phyloP scores from a whole-genome alignment of 2,888 invertebrate genomes.

The Ernsta delagoae region DNA sequence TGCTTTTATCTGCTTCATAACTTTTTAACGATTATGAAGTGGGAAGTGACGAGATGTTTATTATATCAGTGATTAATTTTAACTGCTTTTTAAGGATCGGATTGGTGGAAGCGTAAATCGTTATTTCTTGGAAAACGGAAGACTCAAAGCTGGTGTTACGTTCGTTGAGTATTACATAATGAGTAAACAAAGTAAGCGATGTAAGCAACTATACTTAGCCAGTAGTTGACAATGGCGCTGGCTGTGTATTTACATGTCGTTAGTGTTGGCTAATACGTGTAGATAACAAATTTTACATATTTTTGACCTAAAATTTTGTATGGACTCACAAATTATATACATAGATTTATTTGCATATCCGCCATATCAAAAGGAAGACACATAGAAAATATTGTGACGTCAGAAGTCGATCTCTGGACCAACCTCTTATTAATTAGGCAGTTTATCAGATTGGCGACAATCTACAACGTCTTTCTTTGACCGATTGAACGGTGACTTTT shows the following conservation, averaged over 20 bases:
- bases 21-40: constrained; percentile 33
- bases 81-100: constrained; percentile 9
- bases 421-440: too few relatives aligned
- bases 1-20: constrained; percentile 29
- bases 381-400: too few relatives aligned
- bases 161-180: constrained; percentile 16
- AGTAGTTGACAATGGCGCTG: not conserved
- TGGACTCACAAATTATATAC: too few relatives aligned
- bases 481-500: too few relatives aligned
- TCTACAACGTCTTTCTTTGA: too few relatives aligned
- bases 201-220: constrained; percentile 1
- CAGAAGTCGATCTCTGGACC: too few relatives aligned
- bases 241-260: not conserved
- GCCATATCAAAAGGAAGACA: too few relatives aligned
- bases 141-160: constrained; percentile 5
- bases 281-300: too few relatives aligned
- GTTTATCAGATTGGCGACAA: too few relatives aligned
- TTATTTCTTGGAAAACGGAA: constrained; percentile 11
- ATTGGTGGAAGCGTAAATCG: constrained; percentile 11
- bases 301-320: too few relatives aligned
- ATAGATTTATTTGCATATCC: too few relatives aligned
- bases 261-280: too few relatives aligned
- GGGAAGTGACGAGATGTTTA: constrained; percentile 33
- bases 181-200: constrained; percentile 6
- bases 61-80: constrained; percentile 27